Conservation (phyloP, 2,888 invertebrate species). For the Coelinius sp. region DNA sequence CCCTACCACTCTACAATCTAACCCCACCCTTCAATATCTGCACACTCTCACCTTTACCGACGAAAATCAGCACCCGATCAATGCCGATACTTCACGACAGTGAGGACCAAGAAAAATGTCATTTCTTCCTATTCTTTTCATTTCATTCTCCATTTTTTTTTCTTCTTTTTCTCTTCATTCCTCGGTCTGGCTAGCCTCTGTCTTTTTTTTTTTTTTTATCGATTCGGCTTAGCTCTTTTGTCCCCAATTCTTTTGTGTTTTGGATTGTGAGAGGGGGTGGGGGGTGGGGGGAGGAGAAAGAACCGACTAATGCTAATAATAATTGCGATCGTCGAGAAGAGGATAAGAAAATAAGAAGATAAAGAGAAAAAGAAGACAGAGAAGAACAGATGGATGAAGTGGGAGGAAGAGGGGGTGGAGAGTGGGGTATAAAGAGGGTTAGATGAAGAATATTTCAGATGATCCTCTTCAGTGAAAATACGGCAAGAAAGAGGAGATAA, state of each 20-base stretch:
- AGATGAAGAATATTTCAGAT: constrained; percentile 29
- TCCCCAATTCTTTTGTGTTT: constrained; percentile 32
- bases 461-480: constrained; percentile 8
- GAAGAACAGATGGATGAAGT: neutral
- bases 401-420: neutral
- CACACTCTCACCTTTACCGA: neutral
- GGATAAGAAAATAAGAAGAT: constrained; percentile 20
- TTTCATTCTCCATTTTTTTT: neutral
- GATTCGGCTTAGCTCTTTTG: constrained; percentile 34
- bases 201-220: constrained; percentile 26
- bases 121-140: constrained; percentile 3
- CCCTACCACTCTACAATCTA: neutral
- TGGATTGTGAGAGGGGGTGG: neutral
- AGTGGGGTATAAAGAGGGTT: too few species aligned
- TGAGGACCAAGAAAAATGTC: constrained; percentile 30
- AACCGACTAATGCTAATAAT: constrained; percentile 37
- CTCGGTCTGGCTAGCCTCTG: neutral
- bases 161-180: neutral
- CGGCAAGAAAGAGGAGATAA: neutral
- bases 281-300: neutral
- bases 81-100: constrained; percentile 26
- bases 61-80: constrained; percentile 1
- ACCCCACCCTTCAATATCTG: neutral
- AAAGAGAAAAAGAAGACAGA: too few species aligned
- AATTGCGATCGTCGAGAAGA: constrained; percentile 24